Conservation (phyloP, 2,113 vertebrate species). For the Epinephelus fuscoguttatus region DNA sequence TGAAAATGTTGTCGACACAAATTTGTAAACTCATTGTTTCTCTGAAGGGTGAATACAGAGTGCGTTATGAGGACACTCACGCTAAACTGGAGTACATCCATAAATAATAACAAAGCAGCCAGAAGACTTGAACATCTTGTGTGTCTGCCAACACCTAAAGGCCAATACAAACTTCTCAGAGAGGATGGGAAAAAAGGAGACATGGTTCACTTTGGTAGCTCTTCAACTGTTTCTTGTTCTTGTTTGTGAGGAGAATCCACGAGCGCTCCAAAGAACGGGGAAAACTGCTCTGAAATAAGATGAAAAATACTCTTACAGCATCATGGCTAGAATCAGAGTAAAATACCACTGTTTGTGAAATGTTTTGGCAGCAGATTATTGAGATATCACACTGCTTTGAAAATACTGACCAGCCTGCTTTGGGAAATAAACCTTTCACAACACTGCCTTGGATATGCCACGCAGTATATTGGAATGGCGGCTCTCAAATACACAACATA, state of each 20-base stretch:
- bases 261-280: not conserved
- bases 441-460: not conserved
- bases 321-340: not conserved
- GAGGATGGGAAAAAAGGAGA: constrained; percentile 3
- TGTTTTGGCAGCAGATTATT: not conserved
- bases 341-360: not conserved
- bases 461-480: not conserved
- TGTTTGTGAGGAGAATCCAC: not conserved
- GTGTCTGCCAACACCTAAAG: constrained; percentile 56
- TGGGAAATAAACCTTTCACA: not conserved
- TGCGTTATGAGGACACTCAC: constrained; percentile 52
- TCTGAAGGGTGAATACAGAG: constrained; percentile 48
- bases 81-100: constrained; percentile 51
- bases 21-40: constrained; percentile 56
- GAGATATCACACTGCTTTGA: not conserved
- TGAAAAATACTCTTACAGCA: not conserved
- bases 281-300: no score
- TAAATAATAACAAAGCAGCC: constrained; percentile 67
- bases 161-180: constrained; percentile 49
- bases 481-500: not conserved
- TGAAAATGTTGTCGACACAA: constrained; percentile 54
- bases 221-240: not conserved
- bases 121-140: constrained; percentile 45
- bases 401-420: constrained; percentile 3
- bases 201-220: constrained; percentile 26